These are phyloP conservation scores for Dexiosoma caninum DNA, from an alignment of 2,888 invertebrate genomes.

Conservation along the genomic window DNA sequence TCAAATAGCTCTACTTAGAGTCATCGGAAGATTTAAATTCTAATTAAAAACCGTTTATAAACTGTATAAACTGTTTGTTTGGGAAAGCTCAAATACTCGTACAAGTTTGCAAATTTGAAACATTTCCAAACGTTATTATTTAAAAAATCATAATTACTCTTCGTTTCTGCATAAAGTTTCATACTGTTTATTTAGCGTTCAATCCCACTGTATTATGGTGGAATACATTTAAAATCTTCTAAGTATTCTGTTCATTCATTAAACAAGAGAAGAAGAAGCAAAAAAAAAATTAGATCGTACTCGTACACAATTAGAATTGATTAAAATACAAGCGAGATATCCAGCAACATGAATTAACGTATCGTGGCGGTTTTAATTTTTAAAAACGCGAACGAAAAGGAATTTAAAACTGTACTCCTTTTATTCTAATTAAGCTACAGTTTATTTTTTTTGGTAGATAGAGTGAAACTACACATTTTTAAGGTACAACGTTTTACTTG, in stretches of 20 bases:
- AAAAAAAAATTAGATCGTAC: constrained; percentile 8
- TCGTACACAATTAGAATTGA: constrained; percentile 14
- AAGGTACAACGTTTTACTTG: constrained; percentile 30
- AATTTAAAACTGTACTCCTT: neutral
- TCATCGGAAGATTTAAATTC: no score
- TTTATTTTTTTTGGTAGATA: neutral
- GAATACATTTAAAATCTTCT: constrained; percentile 34
- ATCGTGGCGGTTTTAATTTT: neutral
- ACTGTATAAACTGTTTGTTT: no score
- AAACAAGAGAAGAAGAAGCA: neutral
- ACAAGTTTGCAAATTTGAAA: no score
- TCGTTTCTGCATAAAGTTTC: no score
- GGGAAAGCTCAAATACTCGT: no score
- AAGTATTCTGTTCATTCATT: constrained; percentile 43
- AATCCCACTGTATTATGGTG: neutral
- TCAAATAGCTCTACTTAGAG: no score
- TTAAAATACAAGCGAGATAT: constrained; percentile 27
- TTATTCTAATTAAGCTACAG: constrained; percentile 22
- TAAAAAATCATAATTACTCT: no score
- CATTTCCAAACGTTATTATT: no score
- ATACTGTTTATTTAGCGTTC: neutral
- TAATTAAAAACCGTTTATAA: no score
- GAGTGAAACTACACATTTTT: constrained; percentile 45
- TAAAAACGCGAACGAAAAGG: neutral
- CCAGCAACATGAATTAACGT: constrained; percentile 1